A percentile compares a stretch with the other conserved stretches of the same genome.
Conservation (phyloP, 1,140 invertebrate species). For the Drosophila ironensis region DNA sequence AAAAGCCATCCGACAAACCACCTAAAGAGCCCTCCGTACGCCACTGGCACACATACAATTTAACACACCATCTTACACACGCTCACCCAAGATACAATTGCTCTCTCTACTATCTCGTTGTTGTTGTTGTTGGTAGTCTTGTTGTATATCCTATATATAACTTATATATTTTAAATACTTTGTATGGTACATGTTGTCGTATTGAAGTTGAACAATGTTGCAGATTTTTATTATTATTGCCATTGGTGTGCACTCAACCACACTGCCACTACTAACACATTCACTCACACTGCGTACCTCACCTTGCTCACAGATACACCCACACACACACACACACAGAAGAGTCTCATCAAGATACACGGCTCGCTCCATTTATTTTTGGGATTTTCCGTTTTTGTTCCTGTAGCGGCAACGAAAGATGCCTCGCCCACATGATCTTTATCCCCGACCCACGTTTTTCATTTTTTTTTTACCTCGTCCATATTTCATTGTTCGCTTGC, state of each 20-base stretch:
- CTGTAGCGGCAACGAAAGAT: not conserved
- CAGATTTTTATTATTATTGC: slow-evolving; percentile 66
- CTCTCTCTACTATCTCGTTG: slow-evolving; percentile 50
- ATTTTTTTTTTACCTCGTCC: slow-evolving; percentile 32
- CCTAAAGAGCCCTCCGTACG: not conserved
- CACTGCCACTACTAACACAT: slow-evolving; percentile 28
- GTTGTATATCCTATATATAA: slow-evolving; percentile 45
- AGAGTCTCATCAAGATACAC: slow-evolving; percentile 25
- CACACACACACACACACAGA: slow-evolving; percentile 17
- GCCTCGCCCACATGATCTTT: slow-evolving; percentile 37
- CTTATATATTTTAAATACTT: slow-evolving; percentile 52
- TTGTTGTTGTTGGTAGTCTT: slow-evolving; percentile 63
- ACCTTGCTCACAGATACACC: slow-evolving; percentile 9
- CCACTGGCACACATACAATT: slow-evolving; percentile 11
- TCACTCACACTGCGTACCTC: slow-evolving; percentile 7
- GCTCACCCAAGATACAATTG: slow-evolving; percentile 28
- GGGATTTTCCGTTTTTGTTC: slow-evolving; percentile 8
- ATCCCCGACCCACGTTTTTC: slow-evolving; percentile 8
- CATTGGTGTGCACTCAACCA: slow-evolving; percentile 72
- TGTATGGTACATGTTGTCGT: slow-evolving; percentile 65
- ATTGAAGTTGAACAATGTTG: slow-evolving; percentile 62
- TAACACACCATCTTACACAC: slow-evolving; percentile 4
- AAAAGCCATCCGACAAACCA: not conserved
- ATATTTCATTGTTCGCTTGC: slow-evolving; percentile 41
- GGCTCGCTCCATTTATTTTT: slow-evolving; percentile 45